phyloP scores from a whole-genome alignment of 2,113 vertebrate genomes.

The Cyanocitta stelleri region DNA sequence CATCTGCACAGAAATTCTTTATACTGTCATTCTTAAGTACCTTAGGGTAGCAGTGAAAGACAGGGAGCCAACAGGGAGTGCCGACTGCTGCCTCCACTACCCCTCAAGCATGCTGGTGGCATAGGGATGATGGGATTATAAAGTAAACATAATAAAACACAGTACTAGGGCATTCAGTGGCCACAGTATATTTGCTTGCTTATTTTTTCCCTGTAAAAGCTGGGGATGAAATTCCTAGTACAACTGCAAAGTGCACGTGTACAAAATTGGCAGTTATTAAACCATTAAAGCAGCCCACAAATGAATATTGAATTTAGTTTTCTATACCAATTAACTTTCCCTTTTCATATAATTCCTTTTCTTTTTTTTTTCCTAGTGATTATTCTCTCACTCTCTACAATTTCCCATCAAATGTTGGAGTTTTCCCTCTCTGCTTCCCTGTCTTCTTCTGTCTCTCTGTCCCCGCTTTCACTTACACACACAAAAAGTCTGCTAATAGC shows the following conservation, averaged over 20 bases:
- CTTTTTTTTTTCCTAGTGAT: not conserved
- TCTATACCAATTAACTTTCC: conserved; percentile 50
- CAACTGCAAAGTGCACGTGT: conserved; percentile 20
- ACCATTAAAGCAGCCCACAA: conserved; percentile 58
- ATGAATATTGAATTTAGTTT: conserved; percentile 50
- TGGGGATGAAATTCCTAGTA: conserved; percentile 56
- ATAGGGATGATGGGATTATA: conserved; percentile 74
- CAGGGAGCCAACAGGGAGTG: conserved; percentile 68
- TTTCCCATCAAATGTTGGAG: conserved; percentile 58
- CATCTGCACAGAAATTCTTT: conserved; percentile 80
- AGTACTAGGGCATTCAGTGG: conserved; percentile 60
- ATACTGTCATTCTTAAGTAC: conserved; percentile 82
- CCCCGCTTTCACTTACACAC: not conserved
- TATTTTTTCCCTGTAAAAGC: conserved; percentile 45
- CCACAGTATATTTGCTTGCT: conserved; percentile 62
- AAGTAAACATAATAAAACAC: conserved; percentile 78
- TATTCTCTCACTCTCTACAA: conserved; percentile 11
- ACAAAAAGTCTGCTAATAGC: conserved; percentile 11
- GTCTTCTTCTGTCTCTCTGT: not conserved
- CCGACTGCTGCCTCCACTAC: conserved; percentile 62
- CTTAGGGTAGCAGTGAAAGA: conserved; percentile 76
- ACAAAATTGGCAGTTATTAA: conserved; percentile 64
- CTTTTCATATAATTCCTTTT: not conserved
- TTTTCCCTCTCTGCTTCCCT: not conserved
- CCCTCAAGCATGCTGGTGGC: conserved; percentile 74